These are phyloP conservation scores for Anabacerthia variegaticeps DNA, from an alignment of 2,797 vertebrate species.

Conservation along the genomic window DNA sequence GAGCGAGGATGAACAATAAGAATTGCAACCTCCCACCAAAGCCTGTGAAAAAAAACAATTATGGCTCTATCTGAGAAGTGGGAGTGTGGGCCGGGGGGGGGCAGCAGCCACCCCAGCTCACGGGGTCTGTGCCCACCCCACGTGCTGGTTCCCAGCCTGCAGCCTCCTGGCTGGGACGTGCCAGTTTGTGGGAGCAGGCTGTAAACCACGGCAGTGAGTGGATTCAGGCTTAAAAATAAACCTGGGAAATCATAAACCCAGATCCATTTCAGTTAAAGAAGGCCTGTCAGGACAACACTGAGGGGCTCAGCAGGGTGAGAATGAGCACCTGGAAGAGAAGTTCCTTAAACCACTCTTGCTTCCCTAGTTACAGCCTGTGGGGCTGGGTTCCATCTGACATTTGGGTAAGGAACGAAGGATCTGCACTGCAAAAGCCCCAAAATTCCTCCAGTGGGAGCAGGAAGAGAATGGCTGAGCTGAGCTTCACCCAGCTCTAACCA, in stretches of 20 bases:
- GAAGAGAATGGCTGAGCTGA: accelerated
- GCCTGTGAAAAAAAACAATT: constrained; percentile 36
- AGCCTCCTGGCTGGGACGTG: neutral
- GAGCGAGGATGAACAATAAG: constrained; percentile 44
- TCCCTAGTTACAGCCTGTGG: neutral
- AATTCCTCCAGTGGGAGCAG: neutral
- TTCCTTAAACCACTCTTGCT: neutral
- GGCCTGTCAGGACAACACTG: neutral
- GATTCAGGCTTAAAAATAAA: neutral
- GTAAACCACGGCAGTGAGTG: accelerated
- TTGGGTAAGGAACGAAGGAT: neutral
- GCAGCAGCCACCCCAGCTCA: neutral
- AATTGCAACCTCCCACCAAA: constrained; percentile 42
- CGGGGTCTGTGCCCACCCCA: neutral
- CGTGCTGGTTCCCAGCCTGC: constrained; percentile 12
- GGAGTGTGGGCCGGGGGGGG: neutral
- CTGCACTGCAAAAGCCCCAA: neutral
- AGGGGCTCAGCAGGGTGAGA: neutral
- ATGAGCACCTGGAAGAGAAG: neutral
- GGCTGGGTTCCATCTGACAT: neutral
- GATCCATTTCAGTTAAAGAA: neutral
- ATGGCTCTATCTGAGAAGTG: neutral
- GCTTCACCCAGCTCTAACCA: neutral
- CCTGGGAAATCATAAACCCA: neutral
- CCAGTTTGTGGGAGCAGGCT: neutral